Percentiles rank a stretch among this genome's conserved stretches.
Evolutionary conservation across 2,113 vertebrate species (phyloP).

Genomic region (rat (Rattus norvegicus)): GRCr8 NC_086019.1:220834001-220834500

Average conservation of each 20-base stretch:
- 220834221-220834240: background rate
- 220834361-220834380: background rate
- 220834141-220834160: background rate
- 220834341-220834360: background rate
- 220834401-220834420: background rate
- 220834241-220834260: background rate
- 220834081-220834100: background rate
- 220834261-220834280: background rate
- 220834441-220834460: background rate
- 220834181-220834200: background rate
- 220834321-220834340: background rate
- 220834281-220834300: background rate
- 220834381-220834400: conserved; percentile 15
- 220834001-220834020: background rate
- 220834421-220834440: background rate
- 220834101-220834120: background rate
- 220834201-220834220: background rate
- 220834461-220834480: background rate
- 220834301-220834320: background rate
- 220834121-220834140: background rate
- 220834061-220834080: background rate
- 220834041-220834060: background rate
- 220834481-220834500: background rate
- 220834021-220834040: conserved; percentile 24
- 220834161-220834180: background rate